These are phyloP conservation scores for Notarius lentiginosus DNA, from an alignment of 2,113 vertebrate species.

Conservation along the genomic window DNA sequence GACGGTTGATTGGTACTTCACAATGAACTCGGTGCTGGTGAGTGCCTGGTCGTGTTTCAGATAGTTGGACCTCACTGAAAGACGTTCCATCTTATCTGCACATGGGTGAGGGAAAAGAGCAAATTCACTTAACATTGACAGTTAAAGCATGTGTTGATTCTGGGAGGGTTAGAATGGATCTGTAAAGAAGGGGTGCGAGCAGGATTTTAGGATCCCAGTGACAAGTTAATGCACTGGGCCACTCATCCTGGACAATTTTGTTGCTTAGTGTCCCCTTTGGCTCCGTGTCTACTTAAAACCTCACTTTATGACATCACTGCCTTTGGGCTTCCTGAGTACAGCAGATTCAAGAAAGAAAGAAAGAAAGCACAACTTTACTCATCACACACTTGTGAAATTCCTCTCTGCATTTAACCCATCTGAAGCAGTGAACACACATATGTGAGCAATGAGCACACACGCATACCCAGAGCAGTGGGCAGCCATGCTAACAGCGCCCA, in stretches of 20 bases:
- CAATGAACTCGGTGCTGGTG: constrained; percentile 73
- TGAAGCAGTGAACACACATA: no score
- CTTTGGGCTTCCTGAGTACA: neutral
- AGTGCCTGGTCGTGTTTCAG: constrained; percentile 67
- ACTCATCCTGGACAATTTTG: neutral
- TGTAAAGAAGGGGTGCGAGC: neutral
- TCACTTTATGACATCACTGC: neutral
- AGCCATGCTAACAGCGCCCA: no score
- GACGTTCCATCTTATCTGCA: constrained; percentile 64
- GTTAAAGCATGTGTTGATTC: neutral
- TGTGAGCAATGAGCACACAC: no score
- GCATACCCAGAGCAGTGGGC: no score
- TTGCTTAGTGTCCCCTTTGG: neutral
- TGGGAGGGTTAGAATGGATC: neutral
- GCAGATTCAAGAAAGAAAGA: neutral
- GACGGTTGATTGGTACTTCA: constrained; percentile 61
- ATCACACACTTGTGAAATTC: no score
- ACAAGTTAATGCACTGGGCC: neutral
- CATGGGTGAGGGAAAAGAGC: constrained; percentile 7
- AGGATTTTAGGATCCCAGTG: neutral
- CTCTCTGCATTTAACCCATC: no score
- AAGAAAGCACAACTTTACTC: no score
- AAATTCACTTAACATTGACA: neutral
- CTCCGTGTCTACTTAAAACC: neutral
- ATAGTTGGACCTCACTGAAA: constrained; percentile 51